These are phyloP conservation scores for Phortica magna DNA, from an alignment of 2,888 invertebrate genomes.

Conservation along the genomic window DNA sequence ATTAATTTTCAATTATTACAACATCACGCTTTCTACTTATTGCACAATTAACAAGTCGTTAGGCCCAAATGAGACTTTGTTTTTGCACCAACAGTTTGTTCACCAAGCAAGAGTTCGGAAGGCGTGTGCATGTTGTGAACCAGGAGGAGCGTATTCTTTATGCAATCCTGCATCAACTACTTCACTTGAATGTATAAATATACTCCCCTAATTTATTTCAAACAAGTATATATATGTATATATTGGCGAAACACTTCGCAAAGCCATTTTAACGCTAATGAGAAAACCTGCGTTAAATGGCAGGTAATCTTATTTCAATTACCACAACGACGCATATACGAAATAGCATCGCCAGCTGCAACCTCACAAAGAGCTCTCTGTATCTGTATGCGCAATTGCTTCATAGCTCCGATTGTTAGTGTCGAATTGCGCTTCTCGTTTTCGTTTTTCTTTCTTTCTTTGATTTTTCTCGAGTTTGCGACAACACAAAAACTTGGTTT, in stretches of 20 bases:
- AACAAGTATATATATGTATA: too few species aligned
- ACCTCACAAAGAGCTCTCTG: background rate
- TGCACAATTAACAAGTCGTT: slow-evolving; percentile 71
- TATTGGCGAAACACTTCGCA: background rate
- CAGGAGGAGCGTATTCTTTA: too few species aligned
- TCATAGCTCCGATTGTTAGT: background rate
- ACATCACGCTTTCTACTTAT: slow-evolving; percentile 69
- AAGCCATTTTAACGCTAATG: slow-evolving; percentile 2
- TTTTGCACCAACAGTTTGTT: background rate
- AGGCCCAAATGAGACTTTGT: slow-evolving; percentile 49
- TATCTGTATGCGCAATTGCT: background rate
- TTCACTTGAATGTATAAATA: too few species aligned
- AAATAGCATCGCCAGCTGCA: slow-evolving; percentile 18
- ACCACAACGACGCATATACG: slow-evolving; percentile 44
- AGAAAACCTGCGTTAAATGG: background rate
- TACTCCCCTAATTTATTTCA: too few species aligned
- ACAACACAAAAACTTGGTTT: background rate
- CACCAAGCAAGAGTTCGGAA: background rate
- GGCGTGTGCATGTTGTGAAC: too few species aligned
- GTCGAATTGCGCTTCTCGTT: too few species aligned
- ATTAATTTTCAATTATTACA: slow-evolving; percentile 69
- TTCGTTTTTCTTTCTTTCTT: too few species aligned
- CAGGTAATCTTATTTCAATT: slow-evolving; percentile 67
- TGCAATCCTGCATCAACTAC: too few species aligned
- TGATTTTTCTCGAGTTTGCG: background rate